Evolutionary conservation across 2,797 vertebrate genomes (phyloP).

Genomic region (Scarus forsteni): DNA sequence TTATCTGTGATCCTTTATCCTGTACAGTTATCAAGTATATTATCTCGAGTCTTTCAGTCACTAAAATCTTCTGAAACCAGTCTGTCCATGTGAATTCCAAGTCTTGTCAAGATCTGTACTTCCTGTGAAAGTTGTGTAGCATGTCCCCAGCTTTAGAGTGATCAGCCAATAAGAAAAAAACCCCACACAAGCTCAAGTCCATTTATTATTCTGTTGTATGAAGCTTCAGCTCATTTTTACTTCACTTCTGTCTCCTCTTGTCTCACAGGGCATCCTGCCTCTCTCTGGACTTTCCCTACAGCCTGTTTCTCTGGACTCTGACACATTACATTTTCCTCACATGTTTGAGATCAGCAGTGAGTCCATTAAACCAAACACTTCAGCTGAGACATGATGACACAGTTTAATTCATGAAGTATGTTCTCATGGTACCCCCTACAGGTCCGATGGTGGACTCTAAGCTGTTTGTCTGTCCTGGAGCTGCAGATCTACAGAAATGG

Average conservation of each 20-base stretch:
- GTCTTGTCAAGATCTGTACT: too few relatives aligned
- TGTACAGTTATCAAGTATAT: too few relatives aligned
- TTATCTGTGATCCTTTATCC: too few relatives aligned
- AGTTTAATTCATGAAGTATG: not conserved
- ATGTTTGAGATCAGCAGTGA: conserved; percentile 88
- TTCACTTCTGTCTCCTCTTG: conserved; percentile 8
- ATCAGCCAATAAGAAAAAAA: too few relatives aligned
- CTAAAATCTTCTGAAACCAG: too few relatives aligned
- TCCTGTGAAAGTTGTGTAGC: too few relatives aligned
- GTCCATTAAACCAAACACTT: conserved; percentile 43
- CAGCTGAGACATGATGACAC: not conserved
- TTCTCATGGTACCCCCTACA: conserved; percentile 43
- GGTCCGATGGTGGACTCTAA: conserved; percentile 87
- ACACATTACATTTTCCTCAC: conserved; percentile 52
- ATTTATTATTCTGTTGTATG: not conserved
- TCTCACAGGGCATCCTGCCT: conserved; percentile 86
- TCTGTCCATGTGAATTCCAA: too few relatives aligned
- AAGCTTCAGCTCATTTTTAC: not conserved
- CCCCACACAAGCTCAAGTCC: too few relatives aligned
- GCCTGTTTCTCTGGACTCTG: conserved; percentile 56
- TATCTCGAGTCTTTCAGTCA: too few relatives aligned
- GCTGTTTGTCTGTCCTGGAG: conserved; percentile 80
- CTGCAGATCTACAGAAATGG: conserved; percentile 80
- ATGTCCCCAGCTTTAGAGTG: too few relatives aligned
- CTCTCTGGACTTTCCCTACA: conserved; percentile 84